Percentiles rank a stretch among this genome's conserved stretches.
Conservation (phyloP, 2,113 vertebrate species). For the Archocentrus centrarchus region DNA sequence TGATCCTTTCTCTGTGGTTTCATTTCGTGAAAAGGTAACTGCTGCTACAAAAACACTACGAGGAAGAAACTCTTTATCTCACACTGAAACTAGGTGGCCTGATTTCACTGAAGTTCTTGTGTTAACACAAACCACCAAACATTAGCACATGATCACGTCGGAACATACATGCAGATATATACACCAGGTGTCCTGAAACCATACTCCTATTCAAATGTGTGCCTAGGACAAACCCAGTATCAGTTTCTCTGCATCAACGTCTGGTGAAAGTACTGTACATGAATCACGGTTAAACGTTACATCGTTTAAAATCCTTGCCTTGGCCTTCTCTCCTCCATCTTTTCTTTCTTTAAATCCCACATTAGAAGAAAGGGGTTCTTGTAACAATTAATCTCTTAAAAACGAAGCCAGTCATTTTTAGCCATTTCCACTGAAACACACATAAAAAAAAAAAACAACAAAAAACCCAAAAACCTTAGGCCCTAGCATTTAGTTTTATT, state of each 20-base stretch:
- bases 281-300: neutral
- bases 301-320: neutral
- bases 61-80: neutral
- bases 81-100: conserved; percentile 23
- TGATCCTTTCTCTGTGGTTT: neutral
- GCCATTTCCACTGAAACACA: neutral
- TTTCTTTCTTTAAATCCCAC: neutral
- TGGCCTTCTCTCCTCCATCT: neutral
- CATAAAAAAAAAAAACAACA: neutral
- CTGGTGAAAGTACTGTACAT: neutral
- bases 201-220: neutral
- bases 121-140: conserved; percentile 3
- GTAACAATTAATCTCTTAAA: neutral
- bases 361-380: neutral
- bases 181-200: neutral
- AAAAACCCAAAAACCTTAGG: too few relatives aligned
- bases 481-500: too few relatives aligned
- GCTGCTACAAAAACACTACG: neutral
- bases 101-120: neutral
- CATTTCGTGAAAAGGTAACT: neutral
- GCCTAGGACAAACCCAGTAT: neutral
- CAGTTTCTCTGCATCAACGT: conserved; percentile 26
- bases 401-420: neutral
- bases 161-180: neutral
- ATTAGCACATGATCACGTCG: neutral